Evolutionary conservation across 2,888 invertebrate species (phyloP).

Genomic region (Pseudococcus jackbeardsleyi): DNA sequence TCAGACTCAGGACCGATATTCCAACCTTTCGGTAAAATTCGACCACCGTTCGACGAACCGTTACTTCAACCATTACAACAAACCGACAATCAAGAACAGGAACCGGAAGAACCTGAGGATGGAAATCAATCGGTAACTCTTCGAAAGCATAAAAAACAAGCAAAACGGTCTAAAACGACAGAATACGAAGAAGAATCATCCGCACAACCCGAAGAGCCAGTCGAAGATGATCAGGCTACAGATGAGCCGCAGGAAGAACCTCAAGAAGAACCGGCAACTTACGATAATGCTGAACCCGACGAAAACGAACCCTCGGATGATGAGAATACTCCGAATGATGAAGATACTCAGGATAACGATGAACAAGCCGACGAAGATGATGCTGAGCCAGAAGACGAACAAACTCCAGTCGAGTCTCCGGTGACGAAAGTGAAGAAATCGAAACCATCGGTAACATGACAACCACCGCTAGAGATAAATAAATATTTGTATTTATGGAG

Average conservation of each 20-base stretch:
- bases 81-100: neutral
- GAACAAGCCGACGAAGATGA: neutral
- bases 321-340: neutral
- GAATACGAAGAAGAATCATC: neutral
- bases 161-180: neutral
- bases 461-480: too few relatives aligned
- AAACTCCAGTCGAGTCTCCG: neutral
- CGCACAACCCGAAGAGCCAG: neutral
- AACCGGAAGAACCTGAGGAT: neutral
- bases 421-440: neutral
- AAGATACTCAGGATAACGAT: neutral
- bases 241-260: neutral
- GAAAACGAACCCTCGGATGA: neutral
- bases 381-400: neutral
- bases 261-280: neutral
- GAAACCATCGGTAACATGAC: too few relatives aligned
- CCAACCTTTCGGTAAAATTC: neutral
- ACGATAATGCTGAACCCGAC: neutral
- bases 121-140: neutral
- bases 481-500: too few relatives aligned
- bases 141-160: neutral
- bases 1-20: neutral
- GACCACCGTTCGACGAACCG: conserved; percentile 36
- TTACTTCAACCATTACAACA: neutral
- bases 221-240: too few relatives aligned